Conservation (phyloP, 1,140 invertebrate species). For the Muscidifurax raptorellus region DNA sequence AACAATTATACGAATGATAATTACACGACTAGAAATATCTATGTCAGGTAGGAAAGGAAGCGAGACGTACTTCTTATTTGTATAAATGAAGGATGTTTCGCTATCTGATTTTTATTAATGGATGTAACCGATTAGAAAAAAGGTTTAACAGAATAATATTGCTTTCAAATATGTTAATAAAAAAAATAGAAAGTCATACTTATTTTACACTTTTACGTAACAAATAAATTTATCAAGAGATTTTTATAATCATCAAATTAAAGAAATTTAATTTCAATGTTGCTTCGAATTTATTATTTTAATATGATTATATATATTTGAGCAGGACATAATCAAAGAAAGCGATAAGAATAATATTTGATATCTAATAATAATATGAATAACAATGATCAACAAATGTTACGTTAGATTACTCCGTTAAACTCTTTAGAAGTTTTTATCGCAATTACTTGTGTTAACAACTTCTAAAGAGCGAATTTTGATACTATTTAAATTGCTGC, state of each 20-base stretch:
- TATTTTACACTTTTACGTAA: background rate
- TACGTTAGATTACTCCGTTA: too few relatives aligned
- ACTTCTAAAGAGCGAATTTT: too few relatives aligned
- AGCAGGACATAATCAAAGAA: too few relatives aligned
- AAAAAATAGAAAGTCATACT: conserved; percentile 25
- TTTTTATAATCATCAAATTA: conserved; percentile 7
- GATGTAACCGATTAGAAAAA: background rate
- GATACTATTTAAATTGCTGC: background rate
- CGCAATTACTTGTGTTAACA: too few relatives aligned
- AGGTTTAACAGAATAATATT: background rate
- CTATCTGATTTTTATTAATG: conserved; percentile 15
- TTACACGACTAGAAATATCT: too few relatives aligned
- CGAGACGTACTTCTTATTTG: background rate
- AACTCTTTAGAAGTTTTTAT: too few relatives aligned
- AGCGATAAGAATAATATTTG: too few relatives aligned
- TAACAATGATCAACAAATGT: too few relatives aligned
- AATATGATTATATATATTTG: background rate
- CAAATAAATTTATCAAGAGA: background rate
- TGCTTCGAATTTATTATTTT: background rate
- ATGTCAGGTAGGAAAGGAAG: too few relatives aligned
- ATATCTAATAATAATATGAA: too few relatives aligned
- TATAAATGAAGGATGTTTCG: background rate
- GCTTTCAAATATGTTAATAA: conserved; percentile 8
- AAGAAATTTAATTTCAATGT: background rate
- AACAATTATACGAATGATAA: too few relatives aligned